Evolutionary conservation across 2,888 invertebrate genomes (phyloP).

Genomic region (Corythucha ciliata): DNA sequence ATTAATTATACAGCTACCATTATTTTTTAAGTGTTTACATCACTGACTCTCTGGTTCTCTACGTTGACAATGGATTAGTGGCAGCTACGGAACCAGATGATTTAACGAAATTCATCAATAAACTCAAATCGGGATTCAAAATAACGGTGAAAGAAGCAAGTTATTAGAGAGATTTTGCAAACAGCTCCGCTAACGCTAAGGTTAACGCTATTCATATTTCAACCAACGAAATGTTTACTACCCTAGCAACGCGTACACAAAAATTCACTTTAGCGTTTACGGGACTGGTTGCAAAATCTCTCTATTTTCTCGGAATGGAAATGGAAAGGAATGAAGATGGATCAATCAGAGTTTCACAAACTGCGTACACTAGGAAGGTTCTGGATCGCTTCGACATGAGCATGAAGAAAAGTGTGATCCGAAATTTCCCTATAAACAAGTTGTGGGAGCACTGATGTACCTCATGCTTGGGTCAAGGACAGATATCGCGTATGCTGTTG

Average conservation of each 20-base stretch:
- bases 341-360: neutral
- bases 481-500: conserved; percentile 24
- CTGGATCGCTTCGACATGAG: conserved; percentile 10
- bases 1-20: too few relatives aligned
- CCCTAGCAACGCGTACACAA: too few relatives aligned
- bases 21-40: too few relatives aligned
- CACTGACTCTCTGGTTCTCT: too few relatives aligned
- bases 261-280: too few relatives aligned
- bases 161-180: too few relatives aligned
- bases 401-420: neutral
- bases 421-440: conserved; percentile 13
- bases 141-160: neutral
- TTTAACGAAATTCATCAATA: neutral
- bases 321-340: neutral
- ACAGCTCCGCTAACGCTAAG: too few relatives aligned
- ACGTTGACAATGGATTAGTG: conserved; percentile 5
- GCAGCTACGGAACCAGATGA: neutral
- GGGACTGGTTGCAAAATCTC: too few relatives aligned
- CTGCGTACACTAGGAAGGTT: conserved; percentile 11
- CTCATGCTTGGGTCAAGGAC: conserved; percentile 13
- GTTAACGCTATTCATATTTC: too few relatives aligned
- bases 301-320: conserved; percentile 1
- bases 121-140: conserved; percentile 5
- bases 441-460: conserved; percentile 18
- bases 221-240: too few relatives aligned